phyloP scores from a whole-genome alignment of 2,113 vertebrate species.

The Elanus axillaris region DNA sequence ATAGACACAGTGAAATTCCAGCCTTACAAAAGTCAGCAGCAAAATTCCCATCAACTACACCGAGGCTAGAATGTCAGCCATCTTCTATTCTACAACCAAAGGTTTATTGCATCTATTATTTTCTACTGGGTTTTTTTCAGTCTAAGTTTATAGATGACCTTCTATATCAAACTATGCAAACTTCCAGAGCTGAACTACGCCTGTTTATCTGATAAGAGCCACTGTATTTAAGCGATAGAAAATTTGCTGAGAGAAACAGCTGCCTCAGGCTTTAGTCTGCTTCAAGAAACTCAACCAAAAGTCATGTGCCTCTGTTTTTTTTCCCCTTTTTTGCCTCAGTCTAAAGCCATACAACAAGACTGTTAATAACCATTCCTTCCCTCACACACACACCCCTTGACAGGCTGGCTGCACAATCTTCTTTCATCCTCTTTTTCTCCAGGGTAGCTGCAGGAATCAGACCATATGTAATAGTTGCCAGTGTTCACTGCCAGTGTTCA shows the following conservation, averaged over 20 bases:
- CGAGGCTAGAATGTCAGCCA: neutral
- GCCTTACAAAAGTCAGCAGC: neutral
- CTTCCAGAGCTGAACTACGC: neutral
- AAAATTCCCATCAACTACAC: neutral
- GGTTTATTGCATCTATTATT: neutral
- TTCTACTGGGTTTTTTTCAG: neutral
- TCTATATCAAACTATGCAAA: neutral
- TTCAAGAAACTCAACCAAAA: conserved; percentile 50
- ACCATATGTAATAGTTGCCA: conserved; percentile 26
- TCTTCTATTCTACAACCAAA: neutral
- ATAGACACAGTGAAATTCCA: neutral
- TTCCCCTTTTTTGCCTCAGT: neutral
- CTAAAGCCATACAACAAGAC: conserved; percentile 37
- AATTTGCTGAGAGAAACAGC: conserved; percentile 1
- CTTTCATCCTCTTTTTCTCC: conserved; percentile 64
- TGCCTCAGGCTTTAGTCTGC: conserved; percentile 14
- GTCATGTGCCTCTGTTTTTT: neutral
- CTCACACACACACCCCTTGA: conserved; percentile 17
- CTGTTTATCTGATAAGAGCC: neutral
- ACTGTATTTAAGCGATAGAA: neutral
- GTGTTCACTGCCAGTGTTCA: neutral
- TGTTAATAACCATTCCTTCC: conserved; percentile 62
- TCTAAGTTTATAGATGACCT: neutral
- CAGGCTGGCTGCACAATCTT: conserved; percentile 64
- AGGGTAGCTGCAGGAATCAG: conserved; percentile 49